phyloP scores from a whole-genome alignment of 2,888 invertebrate genomes.

The Pyrrhia umbra region DNA sequence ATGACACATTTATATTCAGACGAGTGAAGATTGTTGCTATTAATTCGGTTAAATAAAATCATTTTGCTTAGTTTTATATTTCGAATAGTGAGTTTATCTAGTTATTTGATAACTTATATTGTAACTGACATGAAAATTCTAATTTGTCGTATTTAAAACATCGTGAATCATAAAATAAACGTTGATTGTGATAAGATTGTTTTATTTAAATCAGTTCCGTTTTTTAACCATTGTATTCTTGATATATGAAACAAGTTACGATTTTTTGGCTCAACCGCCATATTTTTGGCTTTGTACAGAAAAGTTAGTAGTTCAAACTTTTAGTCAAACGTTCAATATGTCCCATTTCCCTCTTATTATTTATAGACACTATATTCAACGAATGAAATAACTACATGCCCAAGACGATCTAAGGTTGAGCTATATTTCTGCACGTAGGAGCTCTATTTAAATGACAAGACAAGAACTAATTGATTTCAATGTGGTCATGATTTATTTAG shows the following conservation, averaged over 20 bases:
- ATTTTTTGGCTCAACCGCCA: not conserved
- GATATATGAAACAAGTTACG: not conserved
- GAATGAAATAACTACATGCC: too few relatives aligned
- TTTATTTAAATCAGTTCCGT: conserved; percentile 29
- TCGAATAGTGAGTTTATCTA: conserved; percentile 26
- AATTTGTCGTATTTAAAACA: conserved; percentile 40
- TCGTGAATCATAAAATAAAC: conserved; percentile 60
- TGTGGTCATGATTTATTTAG: conserved; percentile 61
- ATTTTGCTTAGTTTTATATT: conserved; percentile 32
- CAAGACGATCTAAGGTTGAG: too few relatives aligned
- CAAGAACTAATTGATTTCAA: conserved; percentile 44
- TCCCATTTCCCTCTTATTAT: too few relatives aligned
- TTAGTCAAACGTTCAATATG: too few relatives aligned
- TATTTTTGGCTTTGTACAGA: not conserved
- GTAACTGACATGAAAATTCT: conserved; percentile 33
- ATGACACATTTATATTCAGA: conserved; percentile 19
- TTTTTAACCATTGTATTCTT: not conserved
- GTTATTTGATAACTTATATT: conserved; percentile 22
- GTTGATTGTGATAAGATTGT: conserved; percentile 30
- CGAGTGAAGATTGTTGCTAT: conserved; percentile 30
- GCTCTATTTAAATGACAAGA: not conserved
- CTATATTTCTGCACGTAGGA: not conserved
- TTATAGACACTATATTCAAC: too few relatives aligned
- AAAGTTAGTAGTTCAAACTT: too few relatives aligned
- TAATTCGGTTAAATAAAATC: conserved; percentile 27